Base-by-base conservation (phyloP, 2,113 vertebrate genomes). In the Pungitius pungitius region DNA sequence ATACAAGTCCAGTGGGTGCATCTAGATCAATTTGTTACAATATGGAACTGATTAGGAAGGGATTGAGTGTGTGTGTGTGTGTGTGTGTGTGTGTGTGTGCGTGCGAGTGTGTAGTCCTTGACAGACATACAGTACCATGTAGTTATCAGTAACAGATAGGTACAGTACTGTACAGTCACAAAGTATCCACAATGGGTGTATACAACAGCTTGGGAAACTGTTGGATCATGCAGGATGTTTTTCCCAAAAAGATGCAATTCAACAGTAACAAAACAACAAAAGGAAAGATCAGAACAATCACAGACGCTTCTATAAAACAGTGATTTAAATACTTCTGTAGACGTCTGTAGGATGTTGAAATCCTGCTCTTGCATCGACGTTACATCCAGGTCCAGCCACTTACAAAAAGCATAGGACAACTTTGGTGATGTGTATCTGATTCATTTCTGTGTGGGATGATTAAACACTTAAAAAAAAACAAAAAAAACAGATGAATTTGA, bases 121-220 rank as follows among this genome's bases (percentile, higher is more conserved):
- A 85, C 63, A 77, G 75, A 88, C 69, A 88, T 66, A 86, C 89
- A 87, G 89, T 89, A 91, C 87, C 85, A 66, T 90, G 82, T 82
- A 82, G 71, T 78, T 85, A 75, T 69, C 86, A 73, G 81, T 83
- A 88, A 85, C 79, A 81, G 73, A 84, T 78, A 84, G 69, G 76
- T 85, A 86, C 83, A 89, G 85, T 75, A 88, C 81, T 90, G 83
- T 88, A 90, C 81, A 89, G 78, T 87, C 87, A 87, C 85, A 78
- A 90, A 82, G 65, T 90, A 89, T 86, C 87, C 86, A 91, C 88
- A 87, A 85, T 78, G 74, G 82, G 77, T 89, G 89, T 91, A 79
- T 90, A 92, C 85, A 90, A 90, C 78, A 90, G 82, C 66, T 88
- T 69, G 77, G 83, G 87, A 84, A 84, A 89, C 88, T 83, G 87